Percentiles rank a stretch among this genome's conserved stretches.
These are phyloP conservation scores for Chamaetylas fuelleborni DNA, from an alignment of 2,113 vertebrate species.

Conservation along the genomic window DNA sequence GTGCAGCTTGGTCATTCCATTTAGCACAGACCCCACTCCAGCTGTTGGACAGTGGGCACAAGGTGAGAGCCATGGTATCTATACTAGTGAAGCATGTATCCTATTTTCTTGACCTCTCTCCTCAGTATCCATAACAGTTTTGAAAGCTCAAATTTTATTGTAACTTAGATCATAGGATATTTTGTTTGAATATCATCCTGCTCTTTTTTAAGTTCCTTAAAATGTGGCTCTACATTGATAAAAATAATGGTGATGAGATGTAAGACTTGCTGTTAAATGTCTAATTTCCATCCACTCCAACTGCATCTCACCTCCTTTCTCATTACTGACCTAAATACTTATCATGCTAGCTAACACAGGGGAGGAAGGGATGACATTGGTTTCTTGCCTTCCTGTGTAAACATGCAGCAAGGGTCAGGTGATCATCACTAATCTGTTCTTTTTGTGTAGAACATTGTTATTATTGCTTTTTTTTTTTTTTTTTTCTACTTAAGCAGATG, in stretches of 20 bases:
- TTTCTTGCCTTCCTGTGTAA: background rate
- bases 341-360: background rate
- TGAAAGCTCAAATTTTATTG: background rate
- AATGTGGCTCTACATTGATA: background rate
- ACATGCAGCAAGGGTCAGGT: background rate
- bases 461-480: no score
- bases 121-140: background rate
- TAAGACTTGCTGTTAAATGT: background rate
- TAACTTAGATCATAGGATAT: background rate
- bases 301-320: background rate
- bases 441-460: background rate
- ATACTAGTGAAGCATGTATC: background rate
- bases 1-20: rapidly evolving
- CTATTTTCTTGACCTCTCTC: background rate
- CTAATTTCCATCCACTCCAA: background rate
- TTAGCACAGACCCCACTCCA: rapidly evolving
- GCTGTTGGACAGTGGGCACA: background rate
- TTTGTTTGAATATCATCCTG: background rate
- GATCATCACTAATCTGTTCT: background rate
- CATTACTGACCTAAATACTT: background rate
- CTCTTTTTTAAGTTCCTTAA: background rate
- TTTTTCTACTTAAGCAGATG: background rate
- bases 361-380: background rate
- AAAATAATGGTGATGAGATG: background rate
- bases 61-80: rapidly evolving